phyloP scores from a whole-genome alignment of 2,888 invertebrate species.

The Leptura quadrifasciata region DNA sequence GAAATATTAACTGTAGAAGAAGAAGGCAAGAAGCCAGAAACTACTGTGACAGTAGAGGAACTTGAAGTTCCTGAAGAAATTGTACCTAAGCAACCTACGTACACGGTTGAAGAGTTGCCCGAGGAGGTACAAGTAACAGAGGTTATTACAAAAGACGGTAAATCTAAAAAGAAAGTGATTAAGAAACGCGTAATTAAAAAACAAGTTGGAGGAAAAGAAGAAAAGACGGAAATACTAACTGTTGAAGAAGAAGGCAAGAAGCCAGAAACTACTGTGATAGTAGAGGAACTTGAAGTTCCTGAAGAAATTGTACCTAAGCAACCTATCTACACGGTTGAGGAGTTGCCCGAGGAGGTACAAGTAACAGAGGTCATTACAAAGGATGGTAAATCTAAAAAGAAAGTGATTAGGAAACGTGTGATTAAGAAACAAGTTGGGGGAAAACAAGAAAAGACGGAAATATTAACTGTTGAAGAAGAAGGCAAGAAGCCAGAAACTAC shows the following conservation, averaged over 20 bases:
- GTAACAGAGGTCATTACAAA: conserved; percentile 20
- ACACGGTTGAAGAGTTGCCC: conserved; percentile 58
- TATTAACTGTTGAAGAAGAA: conserved; percentile 71
- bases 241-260: conserved; percentile 64
- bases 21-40: conserved; percentile 64
- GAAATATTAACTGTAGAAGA: conserved; percentile 72
- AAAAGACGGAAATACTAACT: conserved; percentile 72
- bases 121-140: conserved; percentile 74
- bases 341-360: conserved; percentile 63
- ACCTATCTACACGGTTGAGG: conserved; percentile 64
- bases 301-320: conserved; percentile 58
- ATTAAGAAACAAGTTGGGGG: conserved; percentile 71
- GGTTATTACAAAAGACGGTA: conserved; percentile 78
- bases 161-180: conserved; percentile 80
- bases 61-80: conserved; percentile 63
- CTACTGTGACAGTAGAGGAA: conserved; percentile 63
- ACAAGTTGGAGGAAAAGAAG: conserved; percentile 90
- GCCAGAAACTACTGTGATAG: conserved; percentile 60
- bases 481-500: conserved; percentile 64
- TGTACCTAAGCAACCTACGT: conserved; percentile 51
- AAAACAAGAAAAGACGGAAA: conserved; percentile 70
- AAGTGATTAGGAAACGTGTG: conserved; percentile 66
- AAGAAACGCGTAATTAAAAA: conserved; percentile 78
- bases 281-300: conserved; percentile 61
- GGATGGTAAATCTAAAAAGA: conserved; percentile 54